Base-by-base conservation (phyloP, 2,797 vertebrate genomes). In the Gambusia yucatana region DNA sequence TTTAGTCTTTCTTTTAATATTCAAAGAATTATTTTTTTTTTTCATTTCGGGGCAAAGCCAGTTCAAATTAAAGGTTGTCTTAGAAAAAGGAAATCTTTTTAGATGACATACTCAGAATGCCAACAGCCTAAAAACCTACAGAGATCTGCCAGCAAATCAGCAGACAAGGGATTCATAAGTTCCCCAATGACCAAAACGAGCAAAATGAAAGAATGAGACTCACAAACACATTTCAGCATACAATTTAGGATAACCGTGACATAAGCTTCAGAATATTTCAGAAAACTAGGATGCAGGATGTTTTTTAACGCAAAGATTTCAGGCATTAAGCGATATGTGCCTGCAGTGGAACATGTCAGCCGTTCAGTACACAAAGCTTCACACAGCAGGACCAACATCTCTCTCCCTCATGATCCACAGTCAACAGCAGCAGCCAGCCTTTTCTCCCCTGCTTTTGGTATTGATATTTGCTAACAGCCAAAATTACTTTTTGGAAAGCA, bases 401-500 rank as follows among this genome's bases (percentile, higher is more conserved):
- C 80, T 72, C 5, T 74, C 92, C 88, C 86, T 4, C 72, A 85
- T 90, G 88, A 91, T 44, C 87, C 84, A 87, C 82, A 89, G 93
- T 93, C 93, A 94, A 94, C 91, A 93, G 55, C 85, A 79, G 87
- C 86, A 84, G 87, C 87, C 89, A 84, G 83, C 86, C 88, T 90
- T 67, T 46, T 84, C 87, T 88, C 87, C 86, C 89, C 77, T 81
- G 91, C 89, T 91, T 88, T 90, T 81, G 84, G 87, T 93, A 90
- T 93, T 94, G 92, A 93, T 93, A 94, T 93, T 94, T 94, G 93
- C 91, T 83, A 92, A 93, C 93, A 91, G 89, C 86, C 92, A 91
- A 94, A 94, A 94, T 94, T 93, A 93, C 92, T 94, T 94, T 92
- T 93, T 88, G 86, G 85, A 80, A 87, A 90, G 85, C 91, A 90